Evolutionary conservation across 2,797 vertebrate species (phyloP), one percentile per base, ranked within the genome.

Genomic region (Gambusia yucatana): DNA sequence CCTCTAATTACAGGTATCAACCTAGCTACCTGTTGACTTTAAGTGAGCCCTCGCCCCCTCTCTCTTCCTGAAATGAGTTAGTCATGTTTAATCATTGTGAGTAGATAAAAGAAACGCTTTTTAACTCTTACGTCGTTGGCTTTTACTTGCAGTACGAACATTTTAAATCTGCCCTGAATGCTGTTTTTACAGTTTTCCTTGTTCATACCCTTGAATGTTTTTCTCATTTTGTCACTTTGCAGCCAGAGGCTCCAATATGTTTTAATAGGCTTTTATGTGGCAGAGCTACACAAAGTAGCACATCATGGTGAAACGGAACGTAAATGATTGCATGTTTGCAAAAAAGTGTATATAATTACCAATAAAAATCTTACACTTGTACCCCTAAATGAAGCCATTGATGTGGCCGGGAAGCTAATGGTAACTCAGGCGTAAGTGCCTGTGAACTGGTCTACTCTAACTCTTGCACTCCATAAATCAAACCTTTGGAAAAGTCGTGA

Each of bases 21-120:
- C 67, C 41, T 11, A 69, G 65, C 22, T 70, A 70, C 67, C 67
- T 70, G 67, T 44, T 44, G 41, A 70, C 67, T n/a, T 69, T 43
- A 41, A 69, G 20, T 69, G 22, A 69, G 25, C 1, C 41, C 4
- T 28, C 16, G 2, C 67, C 67, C 1, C 22, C 65, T 30, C 63
- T 36, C 4, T 39, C 22, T 61, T 61, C 57, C 57, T 30, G 28
- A 33, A 61, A 28, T 30, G 13, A 28, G 22, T 43, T 43, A 43
- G 65, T 70, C 11, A 70, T 44, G 6, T 70, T 70, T 44, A 70
- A 41, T 41, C 63, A n/a, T 70, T 44, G 6, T 25, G n/a, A 41
- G 20, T 36, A 36, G 33, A 36, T 65, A 20, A 22, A 39, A 67
- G 22, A 25, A 67, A n/a, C 0, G 2, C 20, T 43, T 25, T 41